Evolutionary conservation across 2,113 vertebrate genomes (phyloP), one percentile per base, ranked within the genome.

Genomic region (Apteryx owenii): DNA sequence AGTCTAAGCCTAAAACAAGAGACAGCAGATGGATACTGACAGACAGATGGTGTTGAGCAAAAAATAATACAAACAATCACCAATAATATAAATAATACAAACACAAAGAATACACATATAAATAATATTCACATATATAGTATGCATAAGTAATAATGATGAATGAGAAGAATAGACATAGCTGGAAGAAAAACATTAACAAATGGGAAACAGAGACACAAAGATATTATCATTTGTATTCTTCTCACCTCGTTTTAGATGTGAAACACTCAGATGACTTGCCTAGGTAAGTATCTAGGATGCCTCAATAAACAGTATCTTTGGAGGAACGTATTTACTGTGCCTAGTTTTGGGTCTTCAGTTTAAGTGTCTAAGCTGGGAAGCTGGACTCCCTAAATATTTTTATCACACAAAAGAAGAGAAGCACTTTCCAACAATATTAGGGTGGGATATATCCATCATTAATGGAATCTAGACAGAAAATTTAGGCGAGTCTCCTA

Each of bases 11-110:
- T 94, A 72, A 87, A 91, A 56, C 21, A 65, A 69, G 81, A 86
- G 22, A 79, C 29, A 61, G 42, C 91, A 96, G 73, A 94, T 95
- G 78, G 78, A 48, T 87, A 56, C 56, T 79, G 87, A 85, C 25
- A 81, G 73, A 78, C 86, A 95, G 81, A 97, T 89, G 91, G 81
- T 62, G 29, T 58, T 89, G 36, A 85, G 51, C 21, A 94, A 93
- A 91, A 94, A 89, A 53, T 64, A 76, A 50, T 76, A 48, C 12
- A 83, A 94, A 71, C 20, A 93, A 62, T 76, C 87, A 36, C 31
- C 17, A 94, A 61, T 80, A 80, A 40, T 40, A 56, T 72, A 89
- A 88, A 82, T n/a, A 94, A 76, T 33, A 12, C 7, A 64, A 95
- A 86, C 54, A 84, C 76, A 89, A 71, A 50, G n/a, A 92, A 42